Conservation (phyloP, 2,113 vertebrate species). For the Chascanopsetta lugubris region DNA sequence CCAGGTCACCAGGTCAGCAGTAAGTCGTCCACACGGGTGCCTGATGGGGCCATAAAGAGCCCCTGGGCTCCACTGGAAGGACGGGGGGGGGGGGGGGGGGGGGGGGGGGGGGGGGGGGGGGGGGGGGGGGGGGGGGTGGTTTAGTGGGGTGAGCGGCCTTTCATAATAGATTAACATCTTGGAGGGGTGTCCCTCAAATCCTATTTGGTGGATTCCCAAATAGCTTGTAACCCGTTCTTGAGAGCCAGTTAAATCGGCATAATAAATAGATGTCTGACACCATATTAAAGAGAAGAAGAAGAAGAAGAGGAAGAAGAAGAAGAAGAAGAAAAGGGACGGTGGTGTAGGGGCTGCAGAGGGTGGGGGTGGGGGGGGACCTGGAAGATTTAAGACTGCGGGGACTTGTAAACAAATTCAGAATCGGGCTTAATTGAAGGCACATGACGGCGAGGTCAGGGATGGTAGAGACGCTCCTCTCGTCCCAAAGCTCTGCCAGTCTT, state of each 20-base stretch:
- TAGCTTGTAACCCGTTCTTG: constrained; percentile 80
- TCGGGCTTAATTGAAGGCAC: constrained; percentile 81
- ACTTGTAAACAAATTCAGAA: constrained; percentile 85
- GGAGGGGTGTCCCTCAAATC: constrained; percentile 76
- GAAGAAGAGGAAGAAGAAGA: no score
- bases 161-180: constrained; percentile 84
- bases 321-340: constrained; percentile 50
- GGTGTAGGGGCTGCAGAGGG: constrained; percentile 19
- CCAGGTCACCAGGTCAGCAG: constrained; percentile 80
- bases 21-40: constrained; percentile 80
- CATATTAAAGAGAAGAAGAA: constrained; percentile 78
- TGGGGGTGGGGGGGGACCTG: no score
- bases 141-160: constrained; percentile 80
- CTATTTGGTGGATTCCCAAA: constrained; percentile 81
- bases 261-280: constrained; percentile 82
- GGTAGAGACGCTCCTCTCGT: constrained; percentile 47
- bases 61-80: constrained; percentile 67
- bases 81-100: no score
- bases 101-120: constrained; percentile 77
- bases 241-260: constrained; percentile 80
- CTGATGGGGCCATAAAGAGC: constrained; percentile 83
- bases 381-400: constrained; percentile 82
- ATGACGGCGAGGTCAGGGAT: constrained; percentile 74
- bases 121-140: constrained; percentile 70
- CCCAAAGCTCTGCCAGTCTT: constrained; percentile 40